These are phyloP conservation scores for Archaeoteleia sp. DNA, from an alignment of 2,888 invertebrate genomes.

Conservation along the genomic window DNA sequence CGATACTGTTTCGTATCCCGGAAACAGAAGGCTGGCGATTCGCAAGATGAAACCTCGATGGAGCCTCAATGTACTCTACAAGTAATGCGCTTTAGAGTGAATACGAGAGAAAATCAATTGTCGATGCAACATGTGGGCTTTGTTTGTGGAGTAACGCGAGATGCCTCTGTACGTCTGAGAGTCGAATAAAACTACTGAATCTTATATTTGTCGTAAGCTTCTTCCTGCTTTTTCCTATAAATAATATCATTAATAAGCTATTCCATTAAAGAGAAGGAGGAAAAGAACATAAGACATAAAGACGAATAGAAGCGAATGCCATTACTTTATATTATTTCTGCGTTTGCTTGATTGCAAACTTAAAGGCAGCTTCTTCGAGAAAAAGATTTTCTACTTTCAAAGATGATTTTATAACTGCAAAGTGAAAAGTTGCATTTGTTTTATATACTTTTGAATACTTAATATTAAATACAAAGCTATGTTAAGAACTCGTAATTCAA, in stretches of 20 bases:
- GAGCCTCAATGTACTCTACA: constrained; percentile 29
- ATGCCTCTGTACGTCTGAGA: background rate
- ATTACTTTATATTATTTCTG: too few species aligned
- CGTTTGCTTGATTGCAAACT: too few species aligned
- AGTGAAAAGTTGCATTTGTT: too few species aligned
- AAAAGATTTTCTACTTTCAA: too few species aligned
- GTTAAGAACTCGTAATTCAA: too few species aligned
- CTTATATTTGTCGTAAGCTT: constrained; percentile 3
- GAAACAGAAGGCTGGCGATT: constrained; percentile 37
- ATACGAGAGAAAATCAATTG: constrained; percentile 41
- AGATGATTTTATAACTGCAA: too few species aligned
- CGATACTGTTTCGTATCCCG: constrained; percentile 39
- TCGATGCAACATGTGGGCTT: constrained; percentile 11
- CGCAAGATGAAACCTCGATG: constrained; percentile 30
- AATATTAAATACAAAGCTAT: too few species aligned
- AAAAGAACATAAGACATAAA: too few species aligned
- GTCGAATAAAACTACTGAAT: constrained; percentile 1
- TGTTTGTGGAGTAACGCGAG: constrained; percentile 4
- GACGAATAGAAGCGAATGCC: too few species aligned
- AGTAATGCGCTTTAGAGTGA: constrained; percentile 28
- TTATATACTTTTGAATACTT: too few species aligned
- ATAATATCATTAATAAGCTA: constrained; percentile 4
- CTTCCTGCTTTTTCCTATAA: background rate
- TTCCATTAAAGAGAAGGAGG: background rate
- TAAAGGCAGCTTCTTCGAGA: too few species aligned